Evolutionary conservation across 2,888 invertebrate species (phyloP).

Genomic region (Geotrupes spiniger): DNA sequence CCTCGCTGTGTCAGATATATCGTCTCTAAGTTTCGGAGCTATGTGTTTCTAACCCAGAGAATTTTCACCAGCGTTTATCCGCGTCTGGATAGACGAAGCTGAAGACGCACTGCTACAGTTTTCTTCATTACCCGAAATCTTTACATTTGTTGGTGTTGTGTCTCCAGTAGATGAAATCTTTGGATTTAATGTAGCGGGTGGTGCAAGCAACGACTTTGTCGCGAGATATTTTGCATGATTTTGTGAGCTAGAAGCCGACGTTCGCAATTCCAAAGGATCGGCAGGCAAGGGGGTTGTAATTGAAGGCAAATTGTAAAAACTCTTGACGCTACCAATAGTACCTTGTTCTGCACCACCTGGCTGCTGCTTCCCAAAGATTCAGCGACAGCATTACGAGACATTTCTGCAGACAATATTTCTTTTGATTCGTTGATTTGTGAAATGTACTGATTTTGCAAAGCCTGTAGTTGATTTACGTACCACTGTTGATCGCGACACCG

Average conservation of each 20-base stretch:
- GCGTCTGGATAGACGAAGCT: slow-evolving; percentile 36
- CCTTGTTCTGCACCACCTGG: slow-evolving; percentile 27
- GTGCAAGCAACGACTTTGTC: slow-evolving; percentile 14
- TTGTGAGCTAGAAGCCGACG: slow-evolving; percentile 16
- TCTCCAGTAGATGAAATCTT: slow-evolving; percentile 9
- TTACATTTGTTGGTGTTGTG: neutral
- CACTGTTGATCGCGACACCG: slow-evolving; percentile 90
- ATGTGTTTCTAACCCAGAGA: slow-evolving; percentile 20
- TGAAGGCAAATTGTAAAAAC: slow-evolving; percentile 35
- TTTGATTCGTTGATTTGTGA: slow-evolving; percentile 82
- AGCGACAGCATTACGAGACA: slow-evolving; percentile 64
- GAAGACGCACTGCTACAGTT: slow-evolving; percentile 32
- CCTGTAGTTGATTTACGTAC: slow-evolving; percentile 83
- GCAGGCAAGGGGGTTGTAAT: slow-evolving; percentile 24
- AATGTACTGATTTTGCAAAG: slow-evolving; percentile 75
- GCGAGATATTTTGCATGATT: slow-evolving; percentile 18
- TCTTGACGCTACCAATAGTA: slow-evolving; percentile 38
- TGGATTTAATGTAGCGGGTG: slow-evolving; percentile 4
- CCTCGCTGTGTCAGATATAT: slow-evolving; percentile 31
- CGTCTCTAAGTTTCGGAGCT: slow-evolving; percentile 23
- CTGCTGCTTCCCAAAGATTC: slow-evolving; percentile 48
- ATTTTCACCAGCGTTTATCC: slow-evolving; percentile 28
- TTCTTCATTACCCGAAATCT: slow-evolving; percentile 9
- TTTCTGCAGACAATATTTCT: slow-evolving; percentile 70
- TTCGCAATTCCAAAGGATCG: slow-evolving; percentile 23